Evolutionary conservation across 2,888 invertebrate species (phyloP).

Genomic region (Eupithecia insigniata): DNA sequence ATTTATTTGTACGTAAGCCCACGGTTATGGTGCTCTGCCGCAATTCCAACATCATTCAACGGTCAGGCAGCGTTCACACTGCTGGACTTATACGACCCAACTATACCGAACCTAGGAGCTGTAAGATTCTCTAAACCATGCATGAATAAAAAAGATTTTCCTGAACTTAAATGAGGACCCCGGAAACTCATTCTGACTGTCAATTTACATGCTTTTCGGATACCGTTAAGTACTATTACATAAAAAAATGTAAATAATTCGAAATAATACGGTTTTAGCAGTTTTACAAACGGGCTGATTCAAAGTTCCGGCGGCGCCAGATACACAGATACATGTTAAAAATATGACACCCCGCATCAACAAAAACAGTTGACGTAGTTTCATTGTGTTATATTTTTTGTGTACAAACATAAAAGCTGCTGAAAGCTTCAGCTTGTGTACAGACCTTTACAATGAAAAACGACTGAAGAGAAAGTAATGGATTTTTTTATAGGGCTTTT

Average conservation of each 20-base stretch:
- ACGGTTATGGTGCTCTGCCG: slow-evolving; percentile 23
- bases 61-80: slow-evolving; percentile 18
- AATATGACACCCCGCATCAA: too few species aligned
- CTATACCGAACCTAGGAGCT: neutral
- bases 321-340: neutral
- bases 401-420: neutral
- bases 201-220: neutral
- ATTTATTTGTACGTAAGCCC: slow-evolving; percentile 42
- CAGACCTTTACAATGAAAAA: slow-evolving; percentile 24
- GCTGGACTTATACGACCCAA: neutral
- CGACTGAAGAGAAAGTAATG: slow-evolving; percentile 30
- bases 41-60: slow-evolving; percentile 28
- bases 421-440: neutral
- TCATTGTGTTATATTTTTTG: neutral
- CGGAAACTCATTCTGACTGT: neutral
- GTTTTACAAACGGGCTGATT: neutral
- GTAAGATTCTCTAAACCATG: neutral
- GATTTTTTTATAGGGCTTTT: slow-evolving; percentile 41
- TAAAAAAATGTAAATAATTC: too few species aligned
- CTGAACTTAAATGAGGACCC: too few species aligned
- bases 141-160: neutral
- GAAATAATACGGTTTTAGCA: too few species aligned
- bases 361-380: neutral
- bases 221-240: neutral
- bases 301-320: neutral